Evolutionary conservation across 2,888 invertebrate species (phyloP).

Genomic region (Prionchulus punctatus): DNA sequence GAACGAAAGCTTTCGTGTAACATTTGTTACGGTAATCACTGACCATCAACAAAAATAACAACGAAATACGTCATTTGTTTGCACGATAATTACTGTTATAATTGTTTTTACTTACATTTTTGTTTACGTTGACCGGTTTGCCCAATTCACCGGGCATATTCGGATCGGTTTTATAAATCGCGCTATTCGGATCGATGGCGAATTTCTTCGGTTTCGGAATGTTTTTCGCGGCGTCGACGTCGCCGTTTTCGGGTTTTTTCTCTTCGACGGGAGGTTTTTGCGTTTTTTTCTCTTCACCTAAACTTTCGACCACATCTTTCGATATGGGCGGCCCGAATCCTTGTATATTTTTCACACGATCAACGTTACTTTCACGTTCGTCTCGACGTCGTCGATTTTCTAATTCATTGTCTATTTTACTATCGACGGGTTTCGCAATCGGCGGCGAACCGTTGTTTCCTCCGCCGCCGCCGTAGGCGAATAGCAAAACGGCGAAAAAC

Average conservation of each 20-base stretch:
- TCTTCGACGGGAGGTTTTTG: constrained; percentile 2
- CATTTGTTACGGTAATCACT: too few relatives aligned
- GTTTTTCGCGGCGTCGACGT: constrained; percentile 13
- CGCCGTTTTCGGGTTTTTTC: constrained; percentile 10
- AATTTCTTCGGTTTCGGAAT: constrained; percentile 24
- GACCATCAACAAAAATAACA: too few relatives aligned
- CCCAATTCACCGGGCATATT: constrained; percentile 26
- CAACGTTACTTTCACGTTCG: not conserved
- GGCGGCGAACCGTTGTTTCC: too few relatives aligned
- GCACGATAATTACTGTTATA: too few relatives aligned
- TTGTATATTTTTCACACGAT: constrained; percentile 5
- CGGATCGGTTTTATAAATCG: constrained; percentile 28
- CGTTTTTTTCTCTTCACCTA: not conserved
- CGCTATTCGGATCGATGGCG: constrained; percentile 22
- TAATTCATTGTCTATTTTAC: not conserved
- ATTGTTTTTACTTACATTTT: constrained; percentile 21
- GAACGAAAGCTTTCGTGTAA: too few relatives aligned
- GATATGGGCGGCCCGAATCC: constrained; percentile 13
- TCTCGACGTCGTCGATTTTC: too few relatives aligned
- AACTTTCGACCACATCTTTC: not conserved
- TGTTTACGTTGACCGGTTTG: constrained; percentile 27
- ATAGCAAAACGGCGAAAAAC: constrained; percentile 24
- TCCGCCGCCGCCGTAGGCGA: constrained; percentile 17
- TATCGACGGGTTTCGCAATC: not conserved
- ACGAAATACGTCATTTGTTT: too few relatives aligned